A percentile compares a stretch with the other conserved stretches of the same genome.
Conservation (phyloP, 2,113 vertebrate species). For the Cyanocitta stelleri region DNA sequence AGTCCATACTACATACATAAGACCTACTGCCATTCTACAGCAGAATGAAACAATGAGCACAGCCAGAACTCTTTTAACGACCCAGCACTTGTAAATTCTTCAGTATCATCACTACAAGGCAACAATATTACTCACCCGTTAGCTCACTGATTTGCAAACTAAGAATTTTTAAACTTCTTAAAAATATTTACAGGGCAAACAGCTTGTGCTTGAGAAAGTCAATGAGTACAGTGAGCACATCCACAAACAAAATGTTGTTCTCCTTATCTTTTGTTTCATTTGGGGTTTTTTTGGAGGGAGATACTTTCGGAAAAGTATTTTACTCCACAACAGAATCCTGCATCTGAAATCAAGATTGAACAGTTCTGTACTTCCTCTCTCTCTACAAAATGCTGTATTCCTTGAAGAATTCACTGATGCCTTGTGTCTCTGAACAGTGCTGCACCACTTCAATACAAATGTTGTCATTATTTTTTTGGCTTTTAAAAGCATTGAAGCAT, state of each 20-base stretch:
- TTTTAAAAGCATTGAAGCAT: background rate
- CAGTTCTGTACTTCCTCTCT: background rate
- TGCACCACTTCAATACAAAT: background rate
- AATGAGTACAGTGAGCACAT: background rate
- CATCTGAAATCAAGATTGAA: background rate
- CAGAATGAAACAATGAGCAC: background rate
- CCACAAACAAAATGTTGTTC: background rate
- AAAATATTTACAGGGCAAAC: background rate
- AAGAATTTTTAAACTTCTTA: background rate
- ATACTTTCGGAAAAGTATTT: background rate
- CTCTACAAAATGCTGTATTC: background rate
- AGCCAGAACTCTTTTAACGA: background rate
- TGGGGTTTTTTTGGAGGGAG: background rate
- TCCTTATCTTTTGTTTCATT: background rate
- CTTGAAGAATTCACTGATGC: background rate
- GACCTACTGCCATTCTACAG: background rate
- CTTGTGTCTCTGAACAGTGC: background rate
- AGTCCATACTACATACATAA: fast-evolving
- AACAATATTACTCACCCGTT: background rate
- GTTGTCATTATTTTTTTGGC: background rate
- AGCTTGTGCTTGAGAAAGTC: background rate
- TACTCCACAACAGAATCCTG: background rate
- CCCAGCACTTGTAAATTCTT: background rate
- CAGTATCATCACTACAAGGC: background rate
- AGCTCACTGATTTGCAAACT: background rate